Percentiles rank a stretch among this genome's conserved stretches.
Evolutionary conservation across 2,888 invertebrate genomes (phyloP).

Genomic region (Alentia gelatinosa): DNA sequence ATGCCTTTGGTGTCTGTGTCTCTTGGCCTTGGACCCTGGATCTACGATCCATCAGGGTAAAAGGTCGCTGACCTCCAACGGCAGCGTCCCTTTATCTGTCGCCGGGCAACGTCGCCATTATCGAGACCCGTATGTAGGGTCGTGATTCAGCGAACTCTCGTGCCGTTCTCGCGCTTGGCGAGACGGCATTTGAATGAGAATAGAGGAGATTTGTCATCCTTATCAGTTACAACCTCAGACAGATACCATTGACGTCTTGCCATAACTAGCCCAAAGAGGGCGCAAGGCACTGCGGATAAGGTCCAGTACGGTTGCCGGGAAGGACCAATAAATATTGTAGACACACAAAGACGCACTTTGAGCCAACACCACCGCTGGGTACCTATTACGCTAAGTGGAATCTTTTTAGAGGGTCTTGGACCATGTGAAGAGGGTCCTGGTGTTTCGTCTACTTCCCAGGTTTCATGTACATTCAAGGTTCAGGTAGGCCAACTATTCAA

Average conservation of each 20-base stretch:
- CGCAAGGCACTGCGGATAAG: neutral
- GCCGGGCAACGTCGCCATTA: neutral
- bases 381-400: too few relatives aligned
- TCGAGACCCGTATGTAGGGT: neutral
- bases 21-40: neutral
- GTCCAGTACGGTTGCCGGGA: neutral
- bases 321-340: neutral
- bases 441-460: too few relatives aligned
- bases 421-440: too few relatives aligned
- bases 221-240: neutral
- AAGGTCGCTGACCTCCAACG: neutral
- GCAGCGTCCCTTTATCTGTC: neutral
- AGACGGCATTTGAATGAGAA: neutral
- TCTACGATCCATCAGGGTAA: neutral
- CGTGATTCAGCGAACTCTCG: neutral
- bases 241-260: neutral
- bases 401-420: too few relatives aligned
- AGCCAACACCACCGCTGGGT: too few relatives aligned
- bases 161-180: neutral
- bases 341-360: neutral
- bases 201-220: neutral
- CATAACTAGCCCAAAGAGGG: neutral
- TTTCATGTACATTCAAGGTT: too few relatives aligned
- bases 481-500: too few relatives aligned
- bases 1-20: too few relatives aligned